Conservation (phyloP, 2,888 invertebrate species). For the Ectemnius cavifrons region DNA sequence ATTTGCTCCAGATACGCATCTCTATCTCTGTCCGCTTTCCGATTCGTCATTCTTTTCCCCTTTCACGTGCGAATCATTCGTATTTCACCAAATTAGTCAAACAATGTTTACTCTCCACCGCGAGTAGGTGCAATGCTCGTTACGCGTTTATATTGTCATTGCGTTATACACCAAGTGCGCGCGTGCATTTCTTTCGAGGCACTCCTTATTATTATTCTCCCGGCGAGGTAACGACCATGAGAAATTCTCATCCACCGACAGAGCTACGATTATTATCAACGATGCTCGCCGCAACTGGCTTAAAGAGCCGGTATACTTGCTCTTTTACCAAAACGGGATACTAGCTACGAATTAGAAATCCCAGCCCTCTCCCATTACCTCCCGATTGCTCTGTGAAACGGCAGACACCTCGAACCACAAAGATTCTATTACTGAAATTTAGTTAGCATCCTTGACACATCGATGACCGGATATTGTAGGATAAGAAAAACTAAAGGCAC, state of each 20-base stretch:
- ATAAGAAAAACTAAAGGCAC: no score
- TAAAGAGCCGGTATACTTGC: not conserved
- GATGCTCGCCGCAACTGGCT: conserved; percentile 19
- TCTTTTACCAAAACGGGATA: not conserved
- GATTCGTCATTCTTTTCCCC: no score
- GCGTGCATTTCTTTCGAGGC: conserved; percentile 33
- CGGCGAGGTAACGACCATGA: conserved; percentile 45
- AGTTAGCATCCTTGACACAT: no score
- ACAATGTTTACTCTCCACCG: conserved; percentile 53
- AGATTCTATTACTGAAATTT: no score
- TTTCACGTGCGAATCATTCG: conserved; percentile 17
- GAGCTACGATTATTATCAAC: conserved; percentile 56
- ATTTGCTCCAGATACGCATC: no score
- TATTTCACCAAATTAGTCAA: conserved; percentile 41
- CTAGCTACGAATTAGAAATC: not conserved
- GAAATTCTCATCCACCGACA: conserved; percentile 61
- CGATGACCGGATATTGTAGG: no score
- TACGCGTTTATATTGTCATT: conserved; percentile 53
- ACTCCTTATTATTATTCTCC: conserved; percentile 4
- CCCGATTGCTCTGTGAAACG: no score
- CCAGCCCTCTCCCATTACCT: no score
- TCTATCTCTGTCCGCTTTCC: no score
- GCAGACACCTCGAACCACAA: no score
- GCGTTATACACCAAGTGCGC: conserved; percentile 48
- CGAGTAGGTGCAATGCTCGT: conserved; percentile 35